A percentile compares a stretch with the other conserved stretches of the same genome.
These are phyloP conservation scores for Hirundo rustica DNA, from an alignment of 2,797 vertebrate species.

Conservation along the genomic window DNA sequence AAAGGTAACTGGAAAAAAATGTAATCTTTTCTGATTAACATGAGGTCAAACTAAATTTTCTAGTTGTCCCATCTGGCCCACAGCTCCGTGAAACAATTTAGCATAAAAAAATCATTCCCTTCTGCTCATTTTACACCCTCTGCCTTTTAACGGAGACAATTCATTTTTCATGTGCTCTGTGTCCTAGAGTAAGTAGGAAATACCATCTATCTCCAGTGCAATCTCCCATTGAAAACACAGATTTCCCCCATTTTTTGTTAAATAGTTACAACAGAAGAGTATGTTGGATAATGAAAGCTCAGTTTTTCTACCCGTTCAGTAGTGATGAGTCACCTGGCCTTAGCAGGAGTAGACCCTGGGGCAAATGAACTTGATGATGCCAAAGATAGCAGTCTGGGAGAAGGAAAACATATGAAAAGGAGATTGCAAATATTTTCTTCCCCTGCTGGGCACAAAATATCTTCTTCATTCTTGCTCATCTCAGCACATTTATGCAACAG, in stretches of 20 bases:
- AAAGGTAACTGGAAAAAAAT: not conserved
- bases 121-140: not conserved
- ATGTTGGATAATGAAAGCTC: not conserved
- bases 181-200: not conserved
- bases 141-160: not conserved
- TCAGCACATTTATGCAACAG: not conserved
- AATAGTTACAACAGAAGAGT: not conserved
- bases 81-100: not conserved
- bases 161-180: not conserved
- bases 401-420: not conserved
- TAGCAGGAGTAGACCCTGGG: not conserved
- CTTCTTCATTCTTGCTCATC: not conserved
- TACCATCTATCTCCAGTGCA: not conserved
- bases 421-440: conserved; percentile 12
- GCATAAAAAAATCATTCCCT: not conserved
- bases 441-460: not conserved
- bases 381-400: not conserved
- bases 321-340: not conserved
- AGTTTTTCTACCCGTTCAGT: not conserved
- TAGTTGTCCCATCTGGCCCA: not conserved
- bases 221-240: not conserved
- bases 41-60: not conserved
- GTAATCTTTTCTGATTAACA: not conserved
- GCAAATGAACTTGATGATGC: not conserved
- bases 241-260: not conserved